Evolutionary conservation across 2,888 invertebrate genomes (phyloP).

Genomic region (Xestoiulus laeticollis): DNA sequence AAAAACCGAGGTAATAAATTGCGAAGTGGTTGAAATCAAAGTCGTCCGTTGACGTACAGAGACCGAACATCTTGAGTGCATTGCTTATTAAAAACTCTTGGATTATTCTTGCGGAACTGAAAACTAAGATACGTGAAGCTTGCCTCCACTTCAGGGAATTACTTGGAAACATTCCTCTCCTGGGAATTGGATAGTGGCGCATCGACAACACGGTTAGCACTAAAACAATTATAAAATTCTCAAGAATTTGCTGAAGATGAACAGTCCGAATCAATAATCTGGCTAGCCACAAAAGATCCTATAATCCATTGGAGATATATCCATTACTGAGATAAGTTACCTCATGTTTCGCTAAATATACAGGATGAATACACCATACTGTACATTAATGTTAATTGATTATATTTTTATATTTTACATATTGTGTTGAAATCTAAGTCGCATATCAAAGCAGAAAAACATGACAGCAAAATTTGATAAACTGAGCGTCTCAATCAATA

Average conservation of each 20-base stretch:
- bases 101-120: slow-evolving; percentile 29
- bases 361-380: too few species aligned
- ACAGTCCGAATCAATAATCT: not conserved
- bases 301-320: too few species aligned
- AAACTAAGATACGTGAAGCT: slow-evolving; percentile 27
- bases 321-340: too few species aligned
- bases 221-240: not conserved
- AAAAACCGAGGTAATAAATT: not conserved
- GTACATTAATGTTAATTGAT: too few species aligned
- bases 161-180: not conserved
- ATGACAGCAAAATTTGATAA: too few species aligned
- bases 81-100: not conserved
- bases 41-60: not conserved
- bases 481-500: too few species aligned
- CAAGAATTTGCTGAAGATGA: not conserved
- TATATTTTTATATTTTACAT: too few species aligned
- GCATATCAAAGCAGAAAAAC: too few species aligned
- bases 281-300: too few species aligned
- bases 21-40: not conserved
- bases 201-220: slow-evolving; percentile 2
- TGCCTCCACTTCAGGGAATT: not conserved
- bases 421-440: too few species aligned
- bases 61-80: not conserved
- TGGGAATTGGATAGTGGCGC: not conserved
- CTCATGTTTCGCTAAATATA: too few species aligned